These are phyloP conservation scores for Apodemia mormo DNA, from an alignment of 2,888 invertebrate species.

Conservation along the genomic window DNA sequence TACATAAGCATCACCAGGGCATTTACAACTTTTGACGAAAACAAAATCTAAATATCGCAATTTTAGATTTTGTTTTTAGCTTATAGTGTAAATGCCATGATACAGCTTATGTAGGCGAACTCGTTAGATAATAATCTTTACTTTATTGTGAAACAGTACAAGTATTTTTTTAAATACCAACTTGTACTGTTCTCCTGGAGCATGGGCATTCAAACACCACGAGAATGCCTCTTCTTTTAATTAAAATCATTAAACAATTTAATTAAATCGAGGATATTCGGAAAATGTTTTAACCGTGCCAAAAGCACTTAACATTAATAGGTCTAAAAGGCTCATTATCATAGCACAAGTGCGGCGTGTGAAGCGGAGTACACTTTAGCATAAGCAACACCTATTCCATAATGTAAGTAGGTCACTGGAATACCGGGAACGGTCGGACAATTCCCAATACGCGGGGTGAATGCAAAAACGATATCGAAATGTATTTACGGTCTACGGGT, in stretches of 20 bases:
- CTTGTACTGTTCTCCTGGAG: no score
- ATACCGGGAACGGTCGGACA: slow-evolving; percentile 42
- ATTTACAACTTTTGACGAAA: no score
- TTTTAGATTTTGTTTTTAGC: no score
- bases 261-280: neutral
- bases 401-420: slow-evolving; percentile 65
- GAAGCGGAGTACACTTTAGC: slow-evolving; percentile 36
- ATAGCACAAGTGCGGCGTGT: slow-evolving; percentile 20
- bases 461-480: slow-evolving; percentile 29
- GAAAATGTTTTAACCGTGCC: neutral
- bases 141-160: no score
- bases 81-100: no score
- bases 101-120: no score
- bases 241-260: neutral
- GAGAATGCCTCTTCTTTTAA: slow-evolving; percentile 20
- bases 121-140: no score
- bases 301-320: slow-evolving; percentile 6
- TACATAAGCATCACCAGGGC: no score
- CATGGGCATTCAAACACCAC: slow-evolving; percentile 58
- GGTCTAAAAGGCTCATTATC: slow-evolving; percentile 12
- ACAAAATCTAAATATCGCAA: no score
- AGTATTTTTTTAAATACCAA: no score
- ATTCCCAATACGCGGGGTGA: slow-evolving; percentile 40
- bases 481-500: neutral
- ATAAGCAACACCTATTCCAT: slow-evolving; percentile 37